Evolutionary conservation across 2,113 vertebrate species (phyloP), one percentile per base, ranked within the genome.

Genomic region (Channa maculata): DNA sequence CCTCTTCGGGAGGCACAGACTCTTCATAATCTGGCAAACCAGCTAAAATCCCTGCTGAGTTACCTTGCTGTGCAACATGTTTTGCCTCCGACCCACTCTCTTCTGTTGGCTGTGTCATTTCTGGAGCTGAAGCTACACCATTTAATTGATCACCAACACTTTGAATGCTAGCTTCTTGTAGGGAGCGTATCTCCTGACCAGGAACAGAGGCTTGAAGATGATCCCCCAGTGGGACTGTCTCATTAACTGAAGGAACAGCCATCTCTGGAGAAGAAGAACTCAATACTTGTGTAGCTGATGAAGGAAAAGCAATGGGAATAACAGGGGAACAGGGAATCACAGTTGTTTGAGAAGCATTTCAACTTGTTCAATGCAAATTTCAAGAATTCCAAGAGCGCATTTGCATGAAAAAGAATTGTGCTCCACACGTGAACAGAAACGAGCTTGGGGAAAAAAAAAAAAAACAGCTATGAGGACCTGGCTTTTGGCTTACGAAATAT

Each of bases 211-310:
- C 59, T 71, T 86, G 86, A 82, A 87, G 52, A 74, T 71, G 59
- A 48, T 50, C 83, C 65, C 86, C 79, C 69, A 80, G 7, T 46
- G 77, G 8, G 24, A 68, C 5, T 13, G 39, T 37, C 48, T 80
- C 87, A 77, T 77, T 86, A 58, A 80, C 62, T 77, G 84, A 58
- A 64, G 86, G 71, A 79, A 79, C 74, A 78, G 38, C 24, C 14
- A 63, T 75, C 62, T 58, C 83, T 70, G 69, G 77, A 65, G 85
- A 13, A 55, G 79, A 61, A 71, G 79, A 39, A 72, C n/a, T 74
- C 60, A 73, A 71, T 64, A 68, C 83, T 76, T 79, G 86, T 69
- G 61, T 61, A 77, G 81, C 75, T 53, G 65, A 83, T 83, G 57
- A 71, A 77, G 79, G 72, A 82, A 74, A 62, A 83, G 61, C 49